Base-by-base conservation (phyloP, 2,888 invertebrate genomes). In the Encarsia formosa region DNA sequence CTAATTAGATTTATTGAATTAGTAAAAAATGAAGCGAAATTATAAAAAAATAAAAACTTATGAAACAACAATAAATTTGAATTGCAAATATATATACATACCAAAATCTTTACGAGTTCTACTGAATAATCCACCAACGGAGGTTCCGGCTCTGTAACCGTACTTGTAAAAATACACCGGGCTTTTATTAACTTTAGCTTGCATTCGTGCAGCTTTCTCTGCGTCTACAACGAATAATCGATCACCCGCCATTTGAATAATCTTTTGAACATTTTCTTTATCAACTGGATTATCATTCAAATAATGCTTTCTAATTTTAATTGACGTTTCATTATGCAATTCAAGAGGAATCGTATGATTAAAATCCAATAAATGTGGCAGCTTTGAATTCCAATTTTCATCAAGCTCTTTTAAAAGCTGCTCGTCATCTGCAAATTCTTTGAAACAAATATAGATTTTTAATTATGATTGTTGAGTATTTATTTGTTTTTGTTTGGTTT, bases 91-190 rank as follows among this genome's bases (percentile, higher is more conserved):
- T 16, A n/a, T 2, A 59, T 63, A 61, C 66, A 65, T 66, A 84
- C 84, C 84, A 57, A 80, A 80, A 62, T 83, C 74, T 3, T 77
- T 75, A 0, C 72, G 69, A 11, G 79, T 78, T 13, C 16, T 9
- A 13, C 15, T 75, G 63, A 81, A 70, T 5, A 71, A 8, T 39
- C 79, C 73, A 1, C 80, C 78, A n/a, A 80, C 63, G 59, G 84
- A 84, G 49, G 64, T 63, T 13, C 70, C 67, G 0, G 80, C 79
- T 23, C 81, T 75, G 71, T 78, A 81, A 5, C 77, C 71, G 65
- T 81, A 86, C 1, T 78, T 72, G 65, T 83, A 86, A 31, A 80
- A 70, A 67, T 80, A 83, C 1, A 81, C 78, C 0, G 84, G 80
- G 47, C 81, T 78, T 2, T 74, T 74, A 0, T 76, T 76, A 15